Evolutionary conservation across 1,140 invertebrate species (phyloP).

Genomic region (Pseudomyrmex gracilis): DNA sequence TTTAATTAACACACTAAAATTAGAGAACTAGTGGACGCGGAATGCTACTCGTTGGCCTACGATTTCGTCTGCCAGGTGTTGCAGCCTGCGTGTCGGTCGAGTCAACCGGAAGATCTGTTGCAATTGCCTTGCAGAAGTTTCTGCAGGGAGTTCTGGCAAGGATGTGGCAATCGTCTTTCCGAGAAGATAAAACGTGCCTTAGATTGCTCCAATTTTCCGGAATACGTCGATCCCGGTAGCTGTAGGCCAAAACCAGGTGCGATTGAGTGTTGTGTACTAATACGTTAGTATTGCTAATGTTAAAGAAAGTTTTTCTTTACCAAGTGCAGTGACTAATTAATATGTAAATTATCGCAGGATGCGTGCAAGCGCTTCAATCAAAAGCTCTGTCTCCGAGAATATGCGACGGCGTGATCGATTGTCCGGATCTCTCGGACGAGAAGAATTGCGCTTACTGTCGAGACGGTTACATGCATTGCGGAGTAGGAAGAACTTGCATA

Average conservation of each 20-base stretch:
- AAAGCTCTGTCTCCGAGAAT: conserved; percentile 90
- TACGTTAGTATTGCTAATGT: not conserved
- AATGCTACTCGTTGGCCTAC: conserved; percentile 93
- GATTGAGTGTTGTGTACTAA: not conserved
- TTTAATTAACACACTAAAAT: conserved; percentile 8
- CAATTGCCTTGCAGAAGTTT: conserved; percentile 92
- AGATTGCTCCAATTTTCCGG: conserved; percentile 93
- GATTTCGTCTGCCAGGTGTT: conserved; percentile 94
- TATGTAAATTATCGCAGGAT: conserved; percentile 85
- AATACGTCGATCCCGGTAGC: conserved; percentile 90
- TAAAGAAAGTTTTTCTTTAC: not conserved
- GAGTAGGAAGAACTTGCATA: conserved; percentile 91
- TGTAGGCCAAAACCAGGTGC: conserved; percentile 92
- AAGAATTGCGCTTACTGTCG: conserved; percentile 91
- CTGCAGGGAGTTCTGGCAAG: conserved; percentile 93
- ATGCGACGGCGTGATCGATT: conserved; percentile 95
- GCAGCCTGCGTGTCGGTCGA: conserved; percentile 90
- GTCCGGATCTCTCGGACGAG: conserved; percentile 93
- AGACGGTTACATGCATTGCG: conserved; percentile 90
- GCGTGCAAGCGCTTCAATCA: conserved; percentile 89
- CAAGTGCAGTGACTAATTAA: not conserved
- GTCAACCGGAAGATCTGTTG: conserved; percentile 85
- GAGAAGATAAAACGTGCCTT: conserved; percentile 89
- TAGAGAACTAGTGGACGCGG: conserved; percentile 94
- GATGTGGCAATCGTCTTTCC: conserved; percentile 91